Evolutionary conservation across 2,113 vertebrate species (phyloP).

Genomic region (Regulus satrapa): DNA sequence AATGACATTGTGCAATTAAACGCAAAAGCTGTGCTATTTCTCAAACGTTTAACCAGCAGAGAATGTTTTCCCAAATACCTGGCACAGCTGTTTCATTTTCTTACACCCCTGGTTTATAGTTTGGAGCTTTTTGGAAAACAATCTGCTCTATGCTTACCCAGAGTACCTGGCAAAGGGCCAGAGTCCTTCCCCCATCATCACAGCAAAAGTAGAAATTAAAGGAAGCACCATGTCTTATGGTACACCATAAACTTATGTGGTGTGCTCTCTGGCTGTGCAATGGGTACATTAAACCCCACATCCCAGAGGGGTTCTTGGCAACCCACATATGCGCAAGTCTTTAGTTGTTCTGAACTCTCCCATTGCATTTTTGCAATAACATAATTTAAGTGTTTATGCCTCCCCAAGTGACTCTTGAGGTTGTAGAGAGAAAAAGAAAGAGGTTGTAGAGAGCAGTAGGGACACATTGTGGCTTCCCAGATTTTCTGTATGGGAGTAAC

Average conservation of each 20-base stretch:
- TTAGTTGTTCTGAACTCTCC: background rate
- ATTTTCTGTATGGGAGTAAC: background rate
- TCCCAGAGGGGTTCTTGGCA: background rate
- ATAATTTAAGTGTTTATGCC: background rate
- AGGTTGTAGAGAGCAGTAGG: background rate
- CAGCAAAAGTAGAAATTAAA: background rate
- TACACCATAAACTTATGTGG: rapidly evolving
- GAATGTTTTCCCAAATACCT: background rate
- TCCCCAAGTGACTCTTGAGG: background rate
- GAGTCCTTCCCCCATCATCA: background rate
- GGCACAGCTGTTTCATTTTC: background rate
- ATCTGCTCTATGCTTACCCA: background rate
- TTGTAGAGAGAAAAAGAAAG: background rate
- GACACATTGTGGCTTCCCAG: background rate
- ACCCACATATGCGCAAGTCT: background rate
- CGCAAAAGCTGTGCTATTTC: background rate
- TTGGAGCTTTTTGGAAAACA: background rate
- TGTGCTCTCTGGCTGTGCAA: background rate
- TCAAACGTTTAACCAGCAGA: background rate
- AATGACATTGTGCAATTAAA: background rate
- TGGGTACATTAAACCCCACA: background rate
- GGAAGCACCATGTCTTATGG: rapidly evolving
- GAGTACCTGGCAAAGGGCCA: background rate
- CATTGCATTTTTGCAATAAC: background rate
- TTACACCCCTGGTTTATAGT: background rate